These are phyloP conservation scores for Prunella fulvescens DNA, from an alignment of 2,113 vertebrate species.

Conservation along the genomic window DNA sequence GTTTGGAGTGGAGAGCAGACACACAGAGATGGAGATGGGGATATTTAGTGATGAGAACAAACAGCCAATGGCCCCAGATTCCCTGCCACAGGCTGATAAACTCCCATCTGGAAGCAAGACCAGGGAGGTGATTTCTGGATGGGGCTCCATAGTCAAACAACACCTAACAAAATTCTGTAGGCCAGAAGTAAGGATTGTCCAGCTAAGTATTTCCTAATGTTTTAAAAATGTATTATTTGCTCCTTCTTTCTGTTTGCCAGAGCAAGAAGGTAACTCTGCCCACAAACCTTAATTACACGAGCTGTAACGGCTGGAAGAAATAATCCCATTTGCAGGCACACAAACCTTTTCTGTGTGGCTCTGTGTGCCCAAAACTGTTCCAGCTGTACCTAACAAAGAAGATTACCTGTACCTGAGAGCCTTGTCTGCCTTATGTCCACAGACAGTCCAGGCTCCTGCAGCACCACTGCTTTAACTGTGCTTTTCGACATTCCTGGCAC, in stretches of 20 bases:
- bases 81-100: background rate
- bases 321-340: slow-evolving; percentile 6
- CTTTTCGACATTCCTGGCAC: slow-evolving; percentile 9
- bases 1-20: fast-evolving
- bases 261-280: background rate
- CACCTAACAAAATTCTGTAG: background rate
- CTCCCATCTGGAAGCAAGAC: background rate
- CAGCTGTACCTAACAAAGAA: slow-evolving; percentile 28
- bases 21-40: background rate
- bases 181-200: background rate
- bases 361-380: background rate
- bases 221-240: background rate
- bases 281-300: background rate
- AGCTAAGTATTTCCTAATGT: background rate
- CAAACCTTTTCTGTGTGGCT: background rate
- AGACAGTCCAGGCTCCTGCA: background rate
- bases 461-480: background rate
- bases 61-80: background rate
- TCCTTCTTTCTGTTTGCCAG: background rate
- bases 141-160: background rate
- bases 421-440: background rate
- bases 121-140: background rate
- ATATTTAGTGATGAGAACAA: background rate
- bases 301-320: background rate
- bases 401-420: slow-evolving; percentile 5